These are phyloP conservation scores for Ptychoptera albimana DNA, from an alignment of 2,888 invertebrate species.

Conservation along the genomic window DNA sequence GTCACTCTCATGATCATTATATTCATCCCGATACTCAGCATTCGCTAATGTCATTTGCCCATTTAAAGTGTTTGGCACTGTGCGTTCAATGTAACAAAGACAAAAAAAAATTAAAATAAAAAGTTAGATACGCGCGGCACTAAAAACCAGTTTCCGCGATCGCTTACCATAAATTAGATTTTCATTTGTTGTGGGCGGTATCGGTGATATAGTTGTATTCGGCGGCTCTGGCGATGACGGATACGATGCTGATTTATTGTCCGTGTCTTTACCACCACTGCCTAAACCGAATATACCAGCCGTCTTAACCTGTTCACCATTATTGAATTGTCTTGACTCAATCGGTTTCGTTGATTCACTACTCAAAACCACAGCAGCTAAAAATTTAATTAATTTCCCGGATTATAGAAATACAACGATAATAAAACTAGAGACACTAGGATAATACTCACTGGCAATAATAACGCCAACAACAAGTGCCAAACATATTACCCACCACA, in stretches of 20 bases:
- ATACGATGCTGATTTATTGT: conserved; percentile 6
- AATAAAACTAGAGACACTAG: no score
- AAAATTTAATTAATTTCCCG: conserved; percentile 13
- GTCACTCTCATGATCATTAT: conserved; percentile 42
- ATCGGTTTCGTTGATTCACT: conserved; percentile 41
- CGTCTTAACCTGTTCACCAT: conserved; percentile 28
- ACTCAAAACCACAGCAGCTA: conserved; percentile 53
- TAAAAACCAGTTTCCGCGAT: conserved; percentile 4
- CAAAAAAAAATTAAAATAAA: neutral
- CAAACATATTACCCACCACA: conserved; percentile 54
- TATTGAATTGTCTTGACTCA: conserved; percentile 39
- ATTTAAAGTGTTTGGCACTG: conserved; percentile 54
- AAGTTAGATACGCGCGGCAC: neutral
- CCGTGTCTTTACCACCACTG: conserved; percentile 1
- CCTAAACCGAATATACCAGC: conserved; percentile 28
- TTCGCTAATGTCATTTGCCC: conserved; percentile 51
- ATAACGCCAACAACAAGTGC: conserved; percentile 47
- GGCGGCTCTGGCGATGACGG: conserved; percentile 10
- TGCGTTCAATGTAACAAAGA: conserved; percentile 10
- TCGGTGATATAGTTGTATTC: conserved; percentile 13
- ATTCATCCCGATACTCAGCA: conserved; percentile 40
- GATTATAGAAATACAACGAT: no score
- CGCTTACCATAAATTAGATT: conserved; percentile 38
- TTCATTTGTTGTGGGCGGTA: conserved; percentile 26
- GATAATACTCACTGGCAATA: conserved; percentile 45